A percentile compares a stretch with the other conserved stretches of the same genome.
phyloP scores from a whole-genome alignment of 2,113 vertebrate species.

The Xenopus tropicalis region DNA sequence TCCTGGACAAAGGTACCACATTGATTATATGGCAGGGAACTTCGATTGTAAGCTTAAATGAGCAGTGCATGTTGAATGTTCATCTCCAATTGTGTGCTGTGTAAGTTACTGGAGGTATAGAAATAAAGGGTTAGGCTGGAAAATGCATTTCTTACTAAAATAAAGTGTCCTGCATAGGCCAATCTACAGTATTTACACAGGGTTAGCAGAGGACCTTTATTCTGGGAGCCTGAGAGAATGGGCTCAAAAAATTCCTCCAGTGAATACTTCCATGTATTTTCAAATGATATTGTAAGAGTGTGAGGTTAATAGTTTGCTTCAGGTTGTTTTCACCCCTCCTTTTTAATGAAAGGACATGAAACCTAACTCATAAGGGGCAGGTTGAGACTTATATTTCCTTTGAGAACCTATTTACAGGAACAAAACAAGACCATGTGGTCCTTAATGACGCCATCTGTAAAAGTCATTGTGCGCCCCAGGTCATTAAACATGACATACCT shows the following conservation, averaged over 20 bases:
- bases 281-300: neutral
- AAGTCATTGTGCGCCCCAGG: conserved; percentile 30
- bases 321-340: conserved; percentile 14
- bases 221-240: neutral
- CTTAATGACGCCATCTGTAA: conserved; percentile 32
- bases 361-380: conserved; percentile 17
- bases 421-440: conserved; percentile 36
- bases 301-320: neutral
- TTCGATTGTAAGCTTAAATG: too few species aligned
- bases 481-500: conserved; percentile 12
- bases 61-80: too few species aligned
- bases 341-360: conserved; percentile 5
- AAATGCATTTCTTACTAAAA: neutral
- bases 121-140: neutral
- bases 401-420: conserved; percentile 20
- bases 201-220: neutral
- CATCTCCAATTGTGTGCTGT: too few species aligned
- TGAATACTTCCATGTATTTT: conserved; percentile 14
- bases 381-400: conserved; percentile 14
- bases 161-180: neutral
- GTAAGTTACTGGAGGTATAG: too few species aligned
- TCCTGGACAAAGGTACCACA: too few species aligned
- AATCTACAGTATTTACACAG: neutral
- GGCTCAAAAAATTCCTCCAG: neutral
- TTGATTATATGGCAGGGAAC: too few species aligned